These are phyloP conservation scores for Lateolabrax maculatus DNA, from an alignment of 2,797 vertebrate genomes.

Conservation along the genomic window DNA sequence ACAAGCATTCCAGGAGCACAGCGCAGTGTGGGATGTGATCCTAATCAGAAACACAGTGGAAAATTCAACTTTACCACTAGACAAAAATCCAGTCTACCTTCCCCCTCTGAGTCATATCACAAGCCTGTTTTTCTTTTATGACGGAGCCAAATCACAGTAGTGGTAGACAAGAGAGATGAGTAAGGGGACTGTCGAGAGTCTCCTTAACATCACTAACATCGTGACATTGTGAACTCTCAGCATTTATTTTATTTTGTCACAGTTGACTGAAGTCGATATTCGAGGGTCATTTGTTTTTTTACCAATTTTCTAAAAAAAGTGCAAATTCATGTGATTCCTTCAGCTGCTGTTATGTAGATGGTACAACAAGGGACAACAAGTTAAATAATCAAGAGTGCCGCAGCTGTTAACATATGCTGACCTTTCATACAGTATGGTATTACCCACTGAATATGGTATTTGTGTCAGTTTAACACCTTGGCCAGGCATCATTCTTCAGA, in stretches of 20 bases:
- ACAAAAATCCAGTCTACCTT: constrained; percentile 48
- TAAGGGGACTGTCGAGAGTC: background rate
- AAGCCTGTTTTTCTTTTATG: constrained; percentile 16
- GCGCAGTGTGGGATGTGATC: constrained; percentile 78
- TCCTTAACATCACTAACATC: background rate
- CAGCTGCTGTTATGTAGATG: constrained; percentile 24
- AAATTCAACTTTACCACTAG: constrained; percentile 61
- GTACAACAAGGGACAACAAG: constrained; percentile 11
- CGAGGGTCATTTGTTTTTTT: no score
- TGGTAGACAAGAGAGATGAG: background rate
- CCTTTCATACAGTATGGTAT: background rate
- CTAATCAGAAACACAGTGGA: constrained; percentile 80
- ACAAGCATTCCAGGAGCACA: constrained; percentile 83
- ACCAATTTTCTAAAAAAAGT: no score
- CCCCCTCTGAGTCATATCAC: constrained; percentile 27
- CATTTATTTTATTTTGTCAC: background rate
- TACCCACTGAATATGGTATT: background rate
- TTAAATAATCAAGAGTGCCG: constrained; percentile 37
- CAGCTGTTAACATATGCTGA: constrained; percentile 35
- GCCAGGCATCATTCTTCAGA: background rate
- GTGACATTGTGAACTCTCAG: background rate
- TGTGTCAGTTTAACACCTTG: background rate
- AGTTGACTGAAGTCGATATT: no score
- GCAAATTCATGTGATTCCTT: background rate
- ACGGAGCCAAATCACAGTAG: constrained; percentile 5